Evolutionary conservation across 1,140 invertebrate genomes (phyloP).

Genomic region (Zaprionus lachaisei): DNA sequence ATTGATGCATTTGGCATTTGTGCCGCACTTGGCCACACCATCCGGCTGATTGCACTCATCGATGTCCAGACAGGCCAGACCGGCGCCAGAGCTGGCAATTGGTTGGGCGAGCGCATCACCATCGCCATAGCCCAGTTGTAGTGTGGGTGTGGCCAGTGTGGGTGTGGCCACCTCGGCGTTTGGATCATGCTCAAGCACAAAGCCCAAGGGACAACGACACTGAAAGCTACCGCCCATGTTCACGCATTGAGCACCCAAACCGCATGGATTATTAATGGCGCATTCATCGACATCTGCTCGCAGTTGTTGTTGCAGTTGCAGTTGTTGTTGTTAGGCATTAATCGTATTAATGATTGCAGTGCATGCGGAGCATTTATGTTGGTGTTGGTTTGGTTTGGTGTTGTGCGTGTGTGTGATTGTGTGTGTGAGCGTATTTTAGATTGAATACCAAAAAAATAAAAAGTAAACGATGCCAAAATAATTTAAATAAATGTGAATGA

Average conservation of each 20-base stretch:
- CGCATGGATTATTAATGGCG: constrained; percentile 90
- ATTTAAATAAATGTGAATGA: constrained; percentile 56
- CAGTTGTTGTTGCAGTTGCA: constrained; percentile 18
- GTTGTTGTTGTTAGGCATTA: constrained; percentile 63
- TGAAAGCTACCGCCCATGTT: constrained; percentile 90
- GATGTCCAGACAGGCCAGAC: constrained; percentile 86
- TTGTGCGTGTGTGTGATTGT: constrained; percentile 33
- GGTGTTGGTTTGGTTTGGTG: constrained; percentile 3
- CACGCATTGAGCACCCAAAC: constrained; percentile 89
- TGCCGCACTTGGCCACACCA: constrained; percentile 89
- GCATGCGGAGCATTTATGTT: constrained; percentile 42
- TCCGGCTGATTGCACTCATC: constrained; percentile 90
- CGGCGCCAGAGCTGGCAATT: constrained; percentile 61
- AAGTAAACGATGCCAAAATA: constrained; percentile 40
- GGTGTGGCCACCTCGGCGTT: constrained; percentile 50
- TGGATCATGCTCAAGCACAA: constrained; percentile 77
- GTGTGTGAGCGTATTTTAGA: constrained; percentile 45
- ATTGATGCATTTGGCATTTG: constrained; percentile 96
- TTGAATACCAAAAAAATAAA: constrained; percentile 50
- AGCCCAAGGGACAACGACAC: constrained; percentile 91
- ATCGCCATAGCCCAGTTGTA: constrained; percentile 64
- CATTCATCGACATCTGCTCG: constrained; percentile 94
- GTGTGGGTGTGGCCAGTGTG: constrained; percentile 41
- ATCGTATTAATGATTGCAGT: constrained; percentile 69
- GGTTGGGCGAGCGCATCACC: constrained; percentile 52